Percentiles rank a stretch among this genome's conserved stretches.
Conservation (phyloP, 2,113 vertebrate species). For the Cebus imitator region DNA sequence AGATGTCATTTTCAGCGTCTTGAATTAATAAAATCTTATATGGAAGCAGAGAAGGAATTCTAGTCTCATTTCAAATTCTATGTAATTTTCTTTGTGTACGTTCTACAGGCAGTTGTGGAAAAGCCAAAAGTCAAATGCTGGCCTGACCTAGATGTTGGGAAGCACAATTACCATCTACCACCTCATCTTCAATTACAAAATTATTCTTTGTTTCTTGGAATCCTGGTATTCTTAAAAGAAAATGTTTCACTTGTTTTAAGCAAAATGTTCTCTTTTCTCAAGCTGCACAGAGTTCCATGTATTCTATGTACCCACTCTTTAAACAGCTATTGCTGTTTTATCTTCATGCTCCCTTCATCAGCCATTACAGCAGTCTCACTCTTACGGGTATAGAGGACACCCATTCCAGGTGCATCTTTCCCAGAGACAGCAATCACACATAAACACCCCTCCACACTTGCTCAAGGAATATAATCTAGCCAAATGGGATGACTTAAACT, state of each 20-base stretch:
- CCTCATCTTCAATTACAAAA: background rate
- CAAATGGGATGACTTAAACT: background rate
- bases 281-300: background rate
- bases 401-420: background rate
- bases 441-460: background rate
- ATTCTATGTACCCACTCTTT: background rate
- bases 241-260: background rate
- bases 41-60: background rate
- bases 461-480: background rate
- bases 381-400: background rate
- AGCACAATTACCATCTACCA: background rate
- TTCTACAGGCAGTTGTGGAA: background rate
- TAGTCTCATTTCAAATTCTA: slow-evolving; percentile 5
- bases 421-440: background rate
- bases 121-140: background rate
- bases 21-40: background rate
- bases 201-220: background rate
- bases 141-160: background rate
- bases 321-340: background rate
- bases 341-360: background rate
- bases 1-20: background rate
- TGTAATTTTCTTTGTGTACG: background rate
- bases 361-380: background rate
- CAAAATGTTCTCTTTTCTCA: background rate
- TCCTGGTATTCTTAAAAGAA: slow-evolving; percentile 21